These are phyloP conservation scores for Anoplopoma fimbria DNA, from an alignment of 2,113 vertebrate species.

Conservation along the genomic window DNA sequence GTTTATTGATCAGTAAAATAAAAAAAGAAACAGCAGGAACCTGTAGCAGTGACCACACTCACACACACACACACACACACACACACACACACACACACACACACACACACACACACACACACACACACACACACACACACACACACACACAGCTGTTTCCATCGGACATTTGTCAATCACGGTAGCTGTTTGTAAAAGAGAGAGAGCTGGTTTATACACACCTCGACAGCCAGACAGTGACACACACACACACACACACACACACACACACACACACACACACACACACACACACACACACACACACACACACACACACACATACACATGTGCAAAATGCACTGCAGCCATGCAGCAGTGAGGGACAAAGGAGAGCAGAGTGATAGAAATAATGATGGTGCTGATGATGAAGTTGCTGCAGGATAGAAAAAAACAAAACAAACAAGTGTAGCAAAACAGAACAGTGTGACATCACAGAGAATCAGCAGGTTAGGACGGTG, in stretches of 20 bases:
- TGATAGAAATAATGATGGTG: slow-evolving; percentile 54
- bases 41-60: slow-evolving; percentile 61
- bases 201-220: slow-evolving; percentile 42
- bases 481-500: slow-evolving; percentile 60
- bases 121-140: slow-evolving; percentile 25
- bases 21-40: slow-evolving; percentile 47
- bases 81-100: slow-evolving; percentile 26
- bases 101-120: slow-evolving; percentile 6
- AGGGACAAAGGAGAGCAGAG: slow-evolving; percentile 32
- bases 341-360: slow-evolving; percentile 65
- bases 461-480: slow-evolving; percentile 56
- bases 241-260: slow-evolving; percentile 17
- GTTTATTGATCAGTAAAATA: slow-evolving; percentile 48
- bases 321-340: slow-evolving; percentile 23
- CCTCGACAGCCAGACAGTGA: slow-evolving; percentile 20
- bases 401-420: slow-evolving; percentile 60
- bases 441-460: slow-evolving; percentile 70
- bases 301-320: slow-evolving; percentile 2
- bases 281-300: slow-evolving; percentile 11
- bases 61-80: slow-evolving; percentile 4
- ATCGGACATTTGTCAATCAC: slow-evolving; percentile 54
- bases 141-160: slow-evolving; percentile 28
- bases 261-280: slow-evolving; percentile 28
- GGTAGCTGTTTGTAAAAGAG: slow-evolving; percentile 51
- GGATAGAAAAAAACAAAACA: slow-evolving; percentile 44